phyloP scores from a whole-genome alignment of 2,113 vertebrate species.

The Felis catus region DNA sequence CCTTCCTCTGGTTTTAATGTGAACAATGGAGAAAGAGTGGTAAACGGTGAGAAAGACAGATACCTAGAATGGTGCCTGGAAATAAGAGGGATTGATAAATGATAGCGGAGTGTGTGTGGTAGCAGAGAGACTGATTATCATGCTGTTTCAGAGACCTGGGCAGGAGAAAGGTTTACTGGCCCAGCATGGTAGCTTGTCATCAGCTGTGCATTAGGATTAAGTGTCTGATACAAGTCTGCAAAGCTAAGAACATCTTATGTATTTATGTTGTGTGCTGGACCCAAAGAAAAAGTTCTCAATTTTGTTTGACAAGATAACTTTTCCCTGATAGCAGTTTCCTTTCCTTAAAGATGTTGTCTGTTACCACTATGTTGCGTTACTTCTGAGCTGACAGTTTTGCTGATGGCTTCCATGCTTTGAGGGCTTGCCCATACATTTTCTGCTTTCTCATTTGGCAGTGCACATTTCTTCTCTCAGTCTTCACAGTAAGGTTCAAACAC shows the following conservation, averaged over 20 bases:
- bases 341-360: constrained; percentile 60
- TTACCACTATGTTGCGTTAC: constrained; percentile 13
- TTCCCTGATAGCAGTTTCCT: background rate
- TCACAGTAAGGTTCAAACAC: constrained; percentile 52
- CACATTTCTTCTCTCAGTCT: constrained; percentile 48
- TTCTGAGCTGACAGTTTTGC: constrained; percentile 70
- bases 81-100: background rate
- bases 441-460: constrained; percentile 57
- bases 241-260: background rate
- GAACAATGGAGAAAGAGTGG: background rate
- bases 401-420: constrained; percentile 68
- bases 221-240: background rate
- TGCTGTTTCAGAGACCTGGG: background rate
- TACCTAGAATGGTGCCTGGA: background rate
- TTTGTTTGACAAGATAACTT: background rate
- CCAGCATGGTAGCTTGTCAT: background rate
- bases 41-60: background rate
- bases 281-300: background rate
- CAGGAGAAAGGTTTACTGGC: background rate
- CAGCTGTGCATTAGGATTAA: background rate
- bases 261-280: background rate
- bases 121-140: background rate
- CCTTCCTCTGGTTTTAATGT: background rate
- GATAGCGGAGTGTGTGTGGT: background rate
- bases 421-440: constrained; percentile 55